A percentile compares a stretch with the other conserved stretches of the same genome.
These are phyloP conservation scores for Rhea pennata DNA, from an alignment of 2,113 vertebrate genomes.

Conservation along the genomic window DNA sequence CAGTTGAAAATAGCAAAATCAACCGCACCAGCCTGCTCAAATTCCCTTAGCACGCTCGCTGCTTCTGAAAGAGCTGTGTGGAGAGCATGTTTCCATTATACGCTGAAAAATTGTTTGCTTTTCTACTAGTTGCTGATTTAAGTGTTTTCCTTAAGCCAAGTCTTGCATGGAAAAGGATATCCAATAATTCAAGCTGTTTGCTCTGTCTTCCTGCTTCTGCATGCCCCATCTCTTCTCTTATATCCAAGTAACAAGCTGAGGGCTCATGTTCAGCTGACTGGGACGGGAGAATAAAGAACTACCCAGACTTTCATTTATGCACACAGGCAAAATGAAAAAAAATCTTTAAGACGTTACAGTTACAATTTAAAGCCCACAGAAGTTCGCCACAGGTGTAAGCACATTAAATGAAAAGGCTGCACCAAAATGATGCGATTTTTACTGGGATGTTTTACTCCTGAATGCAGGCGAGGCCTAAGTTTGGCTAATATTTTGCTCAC, in stretches of 20 bases:
- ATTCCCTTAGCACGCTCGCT: neutral
- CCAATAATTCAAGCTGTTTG: neutral
- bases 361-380: neutral
- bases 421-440: neutral
- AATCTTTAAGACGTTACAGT: neutral
- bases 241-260: neutral
- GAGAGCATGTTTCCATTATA: rapidly evolving
- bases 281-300: neutral
- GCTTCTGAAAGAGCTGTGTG: neutral
- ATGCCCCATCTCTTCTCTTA: neutral
- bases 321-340: neutral
- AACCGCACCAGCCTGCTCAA: neutral
- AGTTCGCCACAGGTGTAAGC: neutral
- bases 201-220: neutral
- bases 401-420: neutral
- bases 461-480: neutral
- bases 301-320: neutral
- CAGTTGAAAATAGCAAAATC: neutral
- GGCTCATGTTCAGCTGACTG: neutral
- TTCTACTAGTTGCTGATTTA: neutral
- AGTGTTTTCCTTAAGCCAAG: neutral
- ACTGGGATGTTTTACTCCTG: neutral
- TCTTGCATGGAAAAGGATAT: neutral
- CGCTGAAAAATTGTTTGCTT: neutral
- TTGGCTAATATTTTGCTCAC: neutral